Base-by-base conservation (phyloP, 2,797 vertebrate genomes). In the Pipistrellus kuhlii region DNA sequence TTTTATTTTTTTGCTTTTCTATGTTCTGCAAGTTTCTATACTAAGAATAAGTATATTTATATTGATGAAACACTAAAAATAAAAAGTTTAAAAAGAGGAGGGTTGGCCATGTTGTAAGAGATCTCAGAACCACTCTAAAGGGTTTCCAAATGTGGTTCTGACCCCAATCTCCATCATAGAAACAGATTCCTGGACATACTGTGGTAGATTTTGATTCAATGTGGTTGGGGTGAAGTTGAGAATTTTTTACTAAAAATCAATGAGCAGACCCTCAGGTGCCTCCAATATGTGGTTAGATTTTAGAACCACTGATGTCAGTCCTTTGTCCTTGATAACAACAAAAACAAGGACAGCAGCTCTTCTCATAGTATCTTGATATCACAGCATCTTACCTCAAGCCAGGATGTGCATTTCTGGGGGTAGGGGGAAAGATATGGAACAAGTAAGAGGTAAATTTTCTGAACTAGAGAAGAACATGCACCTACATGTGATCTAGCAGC, bases 101-200 rank as follows among this genome's bases (percentile, higher is more conserved):
- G 10, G n/a, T 46, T 51, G 35, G 41, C 12, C 30, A 13, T 30
- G 2, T 53, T 64, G 27, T 21, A 35, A 73, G 23, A 9, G 32
- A 62, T 83, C 72, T 90, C 53, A 83, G 27, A 86, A 76, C 59
- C 27, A 64, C 2, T 51, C n/a, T 73, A 53, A 23, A 21, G 21
- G 57, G n/a, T 11, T 77, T 38, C 32, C 14, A 73, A 80, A 84
- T n/a, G 46, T 78, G 27, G 3, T 78, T 95, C 86, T 78, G 13
- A 77, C 35, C 82, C 30, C 55, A 64, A 72, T 89, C 14, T 53
- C 48, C 35, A 89, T 94, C 53, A 62, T 25, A 77, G 68, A 90
- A 91, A 62, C 68, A 69, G 72, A 82, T 92, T 85, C 10, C 25
- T 82, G 14, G 8, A 81, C 25, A 25, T 11, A 69, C 23, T 35